A percentile compares a stretch with the other conserved stretches of the same genome.
These are phyloP conservation scores for Drosophila erecta DNA, from an alignment of 1,140 invertebrate species.

Conservation along the genomic window DNA sequence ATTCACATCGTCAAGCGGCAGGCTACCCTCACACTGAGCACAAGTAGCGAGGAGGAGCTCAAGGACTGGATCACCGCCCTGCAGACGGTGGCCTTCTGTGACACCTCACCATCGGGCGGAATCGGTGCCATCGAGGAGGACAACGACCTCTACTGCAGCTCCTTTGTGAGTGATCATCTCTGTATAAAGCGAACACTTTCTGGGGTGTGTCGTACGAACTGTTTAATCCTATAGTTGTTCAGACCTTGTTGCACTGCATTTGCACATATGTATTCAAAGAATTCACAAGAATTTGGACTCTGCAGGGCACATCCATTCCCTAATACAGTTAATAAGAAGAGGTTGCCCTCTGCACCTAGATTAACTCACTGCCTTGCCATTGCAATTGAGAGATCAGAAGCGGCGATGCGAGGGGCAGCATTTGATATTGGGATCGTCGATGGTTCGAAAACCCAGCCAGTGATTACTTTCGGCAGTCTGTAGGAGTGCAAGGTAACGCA, in stretches of 20 bases:
- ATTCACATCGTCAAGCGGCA: constrained; percentile 91
- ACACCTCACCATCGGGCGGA: constrained; percentile 83
- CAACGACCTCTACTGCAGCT: constrained; percentile 93
- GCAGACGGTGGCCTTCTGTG: constrained; percentile 93
- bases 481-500: not conserved
- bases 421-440: not conserved
- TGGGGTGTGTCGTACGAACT: not conserved
- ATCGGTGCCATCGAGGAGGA: constrained; percentile 90
- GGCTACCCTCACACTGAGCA: constrained; percentile 89
- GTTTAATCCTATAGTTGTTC: not conserved
- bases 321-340: not conserved
- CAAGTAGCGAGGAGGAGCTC: constrained; percentile 89
- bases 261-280: not conserved
- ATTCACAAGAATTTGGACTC: not conserved
- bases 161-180: constrained; percentile 78
- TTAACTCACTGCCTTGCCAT: not conserved
- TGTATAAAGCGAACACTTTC: not conserved
- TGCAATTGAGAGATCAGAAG: not conserved
- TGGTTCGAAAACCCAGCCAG: not conserved
- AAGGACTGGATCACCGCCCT: constrained; percentile 91
- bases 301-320: not conserved
- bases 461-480: not conserved
- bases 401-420: not conserved
- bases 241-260: too few relatives aligned
- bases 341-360: not conserved